Evolutionary conservation across 1,140 invertebrate species (phyloP).

Genomic region (Papilio polyxenes): DNA sequence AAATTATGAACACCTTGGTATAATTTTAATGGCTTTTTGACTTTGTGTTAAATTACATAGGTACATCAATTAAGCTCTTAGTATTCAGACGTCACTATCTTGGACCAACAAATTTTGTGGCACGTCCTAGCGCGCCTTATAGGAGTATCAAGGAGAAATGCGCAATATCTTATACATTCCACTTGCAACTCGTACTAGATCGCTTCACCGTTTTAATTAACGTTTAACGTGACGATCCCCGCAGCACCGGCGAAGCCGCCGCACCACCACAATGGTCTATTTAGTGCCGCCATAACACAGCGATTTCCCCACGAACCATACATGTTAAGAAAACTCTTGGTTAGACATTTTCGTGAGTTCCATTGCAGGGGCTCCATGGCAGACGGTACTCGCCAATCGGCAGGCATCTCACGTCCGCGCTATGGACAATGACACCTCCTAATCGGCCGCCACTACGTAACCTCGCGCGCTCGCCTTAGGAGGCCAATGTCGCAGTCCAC

Average conservation of each 20-base stretch:
- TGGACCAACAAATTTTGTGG: constrained; percentile 29
- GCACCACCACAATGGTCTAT: constrained; percentile 51
- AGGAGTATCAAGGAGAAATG: constrained; percentile 42
- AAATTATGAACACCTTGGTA: neutral
- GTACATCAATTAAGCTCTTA: neutral
- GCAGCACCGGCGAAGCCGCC: neutral
- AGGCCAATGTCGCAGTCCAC: constrained; percentile 73
- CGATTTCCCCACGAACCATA: constrained; percentile 67
- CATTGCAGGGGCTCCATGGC: constrained; percentile 39
- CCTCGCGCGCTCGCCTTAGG: constrained; percentile 65
- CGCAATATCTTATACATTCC: constrained; percentile 47
- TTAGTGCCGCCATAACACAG: constrained; percentile 66
- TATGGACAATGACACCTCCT: constrained; percentile 72
- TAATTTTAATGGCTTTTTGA: neutral
- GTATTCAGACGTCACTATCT: neutral
- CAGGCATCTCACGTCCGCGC: constrained; percentile 61
- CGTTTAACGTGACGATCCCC: constrained; percentile 35
- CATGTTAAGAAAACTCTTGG: constrained; percentile 70
- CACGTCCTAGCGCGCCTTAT: constrained; percentile 38
- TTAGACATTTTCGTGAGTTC: constrained; percentile 67
- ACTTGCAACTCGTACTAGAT: constrained; percentile 23
- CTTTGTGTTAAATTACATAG: neutral
- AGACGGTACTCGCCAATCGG: constrained; percentile 33
- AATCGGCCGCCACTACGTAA: constrained; percentile 71
- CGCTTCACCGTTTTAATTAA: constrained; percentile 24